Evolutionary conservation across 2,888 invertebrate genomes (phyloP), one percentile per base, ranked within the genome.

Genomic region (Drosophila helvetica): DNA sequence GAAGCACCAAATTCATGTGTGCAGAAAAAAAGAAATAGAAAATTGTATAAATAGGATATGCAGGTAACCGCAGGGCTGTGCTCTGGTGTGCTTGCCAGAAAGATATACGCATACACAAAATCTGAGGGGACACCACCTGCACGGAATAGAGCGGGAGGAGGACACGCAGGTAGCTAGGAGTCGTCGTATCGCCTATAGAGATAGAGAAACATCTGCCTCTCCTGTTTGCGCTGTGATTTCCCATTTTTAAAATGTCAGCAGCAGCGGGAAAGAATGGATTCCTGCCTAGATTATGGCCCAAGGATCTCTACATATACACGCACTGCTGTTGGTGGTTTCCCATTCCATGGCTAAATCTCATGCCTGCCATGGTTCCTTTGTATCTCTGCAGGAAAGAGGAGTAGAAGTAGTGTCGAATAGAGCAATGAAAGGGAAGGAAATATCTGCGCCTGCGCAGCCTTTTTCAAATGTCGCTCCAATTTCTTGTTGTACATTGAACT

Each of bases 181-280:
- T 42, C 53, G 47, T 47, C 27, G 19, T 75, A 81, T 79, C 77
- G 68, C 15, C 15, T 15, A 38, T 15, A 15, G 38, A 38, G 57
- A 48, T 67, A 50, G 67, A 75, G 33, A 85, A 86, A 86, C 86
- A 85, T 85, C 85, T 85, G 85, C 84, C 82, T 55, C 52, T 65
- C 18, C n/a, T 71, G 59, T 60, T 52, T 62, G 56, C 77, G 69
- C 75, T 74, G 86, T 85, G 85, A 86, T 86, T 86, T 86, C 70
- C 82, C 78, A 77, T 77, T 78, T 77, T 69, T 27, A 54, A 69
- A 77, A 74, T 67, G 52, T 71, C 66, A 69, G 68, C 70, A 69
- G 62, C 67, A 62, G 67, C 52, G 38, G 52, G 8, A 38, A 52
- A 19, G 74, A 74, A 74, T 76, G 82, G 67, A 81, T 77, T 78